These are phyloP conservation scores for Saguinus imperator DNA, from an alignment of 2,113 vertebrate genomes.

Conservation along the genomic window DNA sequence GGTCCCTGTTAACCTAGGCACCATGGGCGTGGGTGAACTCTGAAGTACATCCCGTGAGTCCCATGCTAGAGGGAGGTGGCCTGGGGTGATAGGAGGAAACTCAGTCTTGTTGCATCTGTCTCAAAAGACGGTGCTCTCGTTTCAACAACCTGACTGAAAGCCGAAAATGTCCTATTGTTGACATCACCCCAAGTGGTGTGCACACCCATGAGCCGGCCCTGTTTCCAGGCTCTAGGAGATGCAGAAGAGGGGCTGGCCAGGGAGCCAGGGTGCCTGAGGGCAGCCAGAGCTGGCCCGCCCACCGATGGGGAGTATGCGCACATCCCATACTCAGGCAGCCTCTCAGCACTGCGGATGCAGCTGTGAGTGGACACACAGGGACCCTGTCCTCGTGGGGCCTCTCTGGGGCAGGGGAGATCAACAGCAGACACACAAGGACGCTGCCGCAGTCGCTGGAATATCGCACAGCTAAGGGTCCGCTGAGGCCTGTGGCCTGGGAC, in stretches of 20 bases:
- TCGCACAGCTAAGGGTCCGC: accelerated
- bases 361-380: accelerated
- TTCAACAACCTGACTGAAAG: not conserved
- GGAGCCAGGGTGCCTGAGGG: accelerated
- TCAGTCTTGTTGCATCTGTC: not conserved
- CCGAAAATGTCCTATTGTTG: accelerated
- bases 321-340: accelerated
- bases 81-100: too few relatives aligned
- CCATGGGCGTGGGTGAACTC: accelerated
- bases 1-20: not conserved
- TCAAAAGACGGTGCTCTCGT: accelerated
- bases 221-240: not conserved
- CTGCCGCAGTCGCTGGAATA: accelerated
- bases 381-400: accelerated
- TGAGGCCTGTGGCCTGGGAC: accelerated
- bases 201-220: accelerated
- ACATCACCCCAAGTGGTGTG: not conserved
- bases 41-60: accelerated
- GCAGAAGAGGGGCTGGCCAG: not conserved
- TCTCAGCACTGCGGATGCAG: accelerated
- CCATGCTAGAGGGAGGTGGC: accelerated
- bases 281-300: accelerated
- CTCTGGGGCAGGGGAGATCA: not conserved
- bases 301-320: accelerated
- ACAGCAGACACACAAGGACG: accelerated